Conservation (phyloP, 2,888 invertebrate genomes). For the Pseudococcus viburni region DNA sequence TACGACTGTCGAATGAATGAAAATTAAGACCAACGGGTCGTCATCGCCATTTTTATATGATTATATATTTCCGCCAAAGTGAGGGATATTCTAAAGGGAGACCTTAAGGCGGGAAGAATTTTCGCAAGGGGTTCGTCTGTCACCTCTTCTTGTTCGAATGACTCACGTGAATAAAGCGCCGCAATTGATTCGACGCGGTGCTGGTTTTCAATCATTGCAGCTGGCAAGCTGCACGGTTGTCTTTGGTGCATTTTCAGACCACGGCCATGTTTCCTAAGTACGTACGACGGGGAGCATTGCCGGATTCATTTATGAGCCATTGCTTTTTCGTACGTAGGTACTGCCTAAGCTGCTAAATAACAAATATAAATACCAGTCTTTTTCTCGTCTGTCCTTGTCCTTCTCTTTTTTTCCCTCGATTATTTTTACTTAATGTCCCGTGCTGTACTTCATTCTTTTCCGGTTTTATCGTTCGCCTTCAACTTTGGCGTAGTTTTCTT, state of each 20-base stretch:
- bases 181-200: constrained; percentile 67
- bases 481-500: not conserved
- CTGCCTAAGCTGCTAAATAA: constrained; percentile 64
- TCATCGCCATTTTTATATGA: constrained; percentile 65
- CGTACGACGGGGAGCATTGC: constrained; percentile 42
- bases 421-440: constrained; percentile 66
- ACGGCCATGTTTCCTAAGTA: constrained; percentile 62
- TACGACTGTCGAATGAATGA: constrained; percentile 37
- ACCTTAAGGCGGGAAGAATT: constrained; percentile 46
- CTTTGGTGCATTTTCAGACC: constrained; percentile 58
- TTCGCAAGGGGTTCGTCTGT: constrained; percentile 65
- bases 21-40: constrained; percentile 64
- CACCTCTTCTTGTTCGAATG: constrained; percentile 65
- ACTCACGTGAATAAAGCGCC: constrained; percentile 67
- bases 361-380: constrained; percentile 62
- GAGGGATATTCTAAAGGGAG: constrained; percentile 55
- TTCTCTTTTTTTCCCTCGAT: constrained; percentile 41
- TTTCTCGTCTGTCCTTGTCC: constrained; percentile 29
- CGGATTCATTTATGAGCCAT: constrained; percentile 61
- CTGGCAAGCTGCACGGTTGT: constrained; percentile 57
- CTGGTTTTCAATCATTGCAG: constrained; percentile 67
- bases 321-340: constrained; percentile 47
- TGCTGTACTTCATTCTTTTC: constrained; percentile 62
- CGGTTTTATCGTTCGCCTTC: constrained; percentile 54
- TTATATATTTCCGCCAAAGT: constrained; percentile 55